These are phyloP conservation scores for Tinea pellionella DNA, from an alignment of 2,888 invertebrate genomes.

Conservation along the genomic window DNA sequence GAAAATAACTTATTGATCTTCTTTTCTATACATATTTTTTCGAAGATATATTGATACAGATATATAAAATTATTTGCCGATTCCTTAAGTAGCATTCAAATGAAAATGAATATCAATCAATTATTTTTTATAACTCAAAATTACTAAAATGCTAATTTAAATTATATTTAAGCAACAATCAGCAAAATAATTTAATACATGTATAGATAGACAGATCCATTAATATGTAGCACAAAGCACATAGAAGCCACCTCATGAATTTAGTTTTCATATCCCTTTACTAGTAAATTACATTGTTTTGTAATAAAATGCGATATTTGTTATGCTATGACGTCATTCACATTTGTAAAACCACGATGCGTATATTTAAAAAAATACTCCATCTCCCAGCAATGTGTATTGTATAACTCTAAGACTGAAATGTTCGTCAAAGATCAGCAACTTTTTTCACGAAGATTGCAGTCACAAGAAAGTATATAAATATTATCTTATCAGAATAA, in stretches of 20 bases:
- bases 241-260: slow-evolving; percentile 31
- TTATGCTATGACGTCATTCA: too few relatives aligned
- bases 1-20: neutral
- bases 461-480: too few relatives aligned
- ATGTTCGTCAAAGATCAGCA: too few relatives aligned
- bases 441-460: too few relatives aligned
- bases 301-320: neutral
- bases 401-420: too few relatives aligned
- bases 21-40: neutral
- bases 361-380: too few relatives aligned
- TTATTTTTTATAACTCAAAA: neutral
- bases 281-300: slow-evolving; percentile 28
- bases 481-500: too few relatives aligned
- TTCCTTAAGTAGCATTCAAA: neutral
- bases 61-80: neutral
- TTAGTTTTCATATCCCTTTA: slow-evolving; percentile 60
- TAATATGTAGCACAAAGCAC: slow-evolving; percentile 29
- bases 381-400: too few relatives aligned
- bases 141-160: slow-evolving; percentile 13
- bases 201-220: neutral
- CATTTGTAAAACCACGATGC: too few relatives aligned
- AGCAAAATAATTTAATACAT: neutral
- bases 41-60: too few relatives aligned
- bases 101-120: neutral
- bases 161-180: neutral